Evolutionary conservation across 2,113 vertebrate genomes (phyloP).

Genomic region (Panthera leo): DNA sequence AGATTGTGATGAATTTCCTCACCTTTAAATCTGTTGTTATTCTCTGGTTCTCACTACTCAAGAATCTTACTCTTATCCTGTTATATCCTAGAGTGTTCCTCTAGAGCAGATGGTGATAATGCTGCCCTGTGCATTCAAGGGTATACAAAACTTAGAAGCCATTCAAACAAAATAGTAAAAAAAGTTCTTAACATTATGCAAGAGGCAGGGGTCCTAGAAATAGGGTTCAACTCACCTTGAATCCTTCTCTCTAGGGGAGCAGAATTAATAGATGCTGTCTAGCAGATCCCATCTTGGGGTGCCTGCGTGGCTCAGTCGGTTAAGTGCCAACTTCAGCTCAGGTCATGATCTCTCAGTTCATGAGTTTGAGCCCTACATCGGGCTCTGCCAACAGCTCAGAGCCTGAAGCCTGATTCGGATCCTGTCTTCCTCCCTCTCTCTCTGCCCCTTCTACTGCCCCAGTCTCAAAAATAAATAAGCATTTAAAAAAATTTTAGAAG

Average conservation of each 20-base stretch:
- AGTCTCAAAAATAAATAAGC: no score
- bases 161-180: neutral
- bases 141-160: neutral
- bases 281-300: neutral
- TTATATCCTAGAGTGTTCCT: neutral
- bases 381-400: no score
- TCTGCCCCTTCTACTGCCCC: no score
- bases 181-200: neutral
- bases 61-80: neutral
- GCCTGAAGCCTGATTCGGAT: no score
- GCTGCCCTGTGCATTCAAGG: neutral
- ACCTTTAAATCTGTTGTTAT: neutral
- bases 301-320: no score
- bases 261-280: neutral
- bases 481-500: neutral
- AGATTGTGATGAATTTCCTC: neutral
- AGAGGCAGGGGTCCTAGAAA: neutral
- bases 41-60: neutral
- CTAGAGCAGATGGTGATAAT: neutral
- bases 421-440: no score
- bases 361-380: no score
- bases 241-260: neutral
- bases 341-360: no score
- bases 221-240: neutral
- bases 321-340: no score